Percentiles rank a stretch among this genome's conserved stretches.
Conservation (phyloP, 2,797 vertebrate genomes). For the Carapus acus region DNA sequence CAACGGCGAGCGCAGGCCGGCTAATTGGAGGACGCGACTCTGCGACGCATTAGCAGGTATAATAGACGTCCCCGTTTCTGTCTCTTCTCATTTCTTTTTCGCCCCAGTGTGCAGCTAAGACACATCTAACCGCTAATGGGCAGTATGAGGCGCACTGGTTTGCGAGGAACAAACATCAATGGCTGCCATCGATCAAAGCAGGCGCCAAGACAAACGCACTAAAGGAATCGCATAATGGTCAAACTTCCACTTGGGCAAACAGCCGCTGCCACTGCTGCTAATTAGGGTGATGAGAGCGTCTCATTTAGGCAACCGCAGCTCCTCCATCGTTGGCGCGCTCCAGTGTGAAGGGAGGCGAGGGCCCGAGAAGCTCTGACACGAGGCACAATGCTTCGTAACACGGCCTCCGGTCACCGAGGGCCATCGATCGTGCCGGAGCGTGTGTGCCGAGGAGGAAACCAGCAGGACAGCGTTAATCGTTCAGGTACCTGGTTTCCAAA, state of each 20-base stretch:
- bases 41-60: constrained; percentile 55
- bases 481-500: constrained; percentile 95
- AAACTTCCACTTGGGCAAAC: constrained; percentile 1
- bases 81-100: constrained; percentile 11
- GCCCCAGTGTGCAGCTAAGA: constrained; percentile 21
- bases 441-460: too few relatives aligned
- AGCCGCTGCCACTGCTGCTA: constrained; percentile 2
- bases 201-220: constrained; percentile 17
- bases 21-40: constrained; percentile 42
- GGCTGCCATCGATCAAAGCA: constrained; percentile 41
- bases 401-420: too few relatives aligned
- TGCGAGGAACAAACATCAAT: constrained; percentile 19
- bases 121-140: constrained; percentile 52
- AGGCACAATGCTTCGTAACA: too few relatives aligned
- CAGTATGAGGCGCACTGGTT: constrained; percentile 15
- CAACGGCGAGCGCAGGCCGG: constrained; percentile 19
- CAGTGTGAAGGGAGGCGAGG: too few relatives aligned
- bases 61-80: constrained; percentile 45
- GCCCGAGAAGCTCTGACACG: too few relatives aligned
- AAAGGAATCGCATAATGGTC: constrained; percentile 16
- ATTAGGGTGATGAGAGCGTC: constrained; percentile 13
- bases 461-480: constrained; percentile 11
- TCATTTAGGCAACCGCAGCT: constrained; percentile 4
- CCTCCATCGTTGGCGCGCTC: not conserved
- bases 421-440: too few relatives aligned